Conservation (phyloP, 1,140 invertebrate genomes). For the Aethina tumida region DNA sequence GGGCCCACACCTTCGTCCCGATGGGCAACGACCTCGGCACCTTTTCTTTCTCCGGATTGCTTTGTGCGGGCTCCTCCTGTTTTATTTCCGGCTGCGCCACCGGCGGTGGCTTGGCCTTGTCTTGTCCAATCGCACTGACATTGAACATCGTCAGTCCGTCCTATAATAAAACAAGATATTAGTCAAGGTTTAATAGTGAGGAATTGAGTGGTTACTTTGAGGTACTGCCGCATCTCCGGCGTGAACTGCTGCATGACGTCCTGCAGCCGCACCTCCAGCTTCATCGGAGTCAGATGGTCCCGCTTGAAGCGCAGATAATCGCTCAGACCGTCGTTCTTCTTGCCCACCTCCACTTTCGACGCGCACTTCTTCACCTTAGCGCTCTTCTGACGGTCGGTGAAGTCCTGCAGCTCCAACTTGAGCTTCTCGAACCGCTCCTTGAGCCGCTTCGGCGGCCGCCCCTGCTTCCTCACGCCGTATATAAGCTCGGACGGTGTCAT, state of each 20-base stretch:
- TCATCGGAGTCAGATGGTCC: slow-evolving; percentile 14
- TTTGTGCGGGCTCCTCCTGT: background rate
- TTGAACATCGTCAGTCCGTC: slow-evolving; percentile 17
- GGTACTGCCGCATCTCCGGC: slow-evolving; percentile 13
- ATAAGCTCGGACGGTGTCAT: slow-evolving; percentile 5
- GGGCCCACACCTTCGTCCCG: slow-evolving; percentile 45
- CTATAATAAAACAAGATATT: background rate
- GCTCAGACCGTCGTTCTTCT: slow-evolving; percentile 5
- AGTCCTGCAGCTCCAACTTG: slow-evolving; percentile 9
- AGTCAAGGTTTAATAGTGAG: background rate
- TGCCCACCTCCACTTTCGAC: slow-evolving; percentile 1
- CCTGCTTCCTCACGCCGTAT: slow-evolving; percentile 8
- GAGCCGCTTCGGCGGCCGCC: slow-evolving; percentile 1
- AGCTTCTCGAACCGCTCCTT: slow-evolving; percentile 3
- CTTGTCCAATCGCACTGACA: slow-evolving; percentile 14
- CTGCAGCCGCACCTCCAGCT: slow-evolving; percentile 15
- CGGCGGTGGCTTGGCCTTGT: background rate
- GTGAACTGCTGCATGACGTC: slow-evolving; percentile 19
- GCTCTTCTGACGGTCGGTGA: background rate
- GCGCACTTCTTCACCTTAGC: background rate
- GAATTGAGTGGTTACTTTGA: slow-evolving; percentile 6
- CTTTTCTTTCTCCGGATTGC: background rate
- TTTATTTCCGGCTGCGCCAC: background rate
- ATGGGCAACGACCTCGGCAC: slow-evolving; percentile 4
- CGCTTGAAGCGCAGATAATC: slow-evolving; percentile 12